These are phyloP conservation scores for Channallabes apus DNA, from an alignment of 2,797 vertebrate genomes.

Conservation along the genomic window DNA sequence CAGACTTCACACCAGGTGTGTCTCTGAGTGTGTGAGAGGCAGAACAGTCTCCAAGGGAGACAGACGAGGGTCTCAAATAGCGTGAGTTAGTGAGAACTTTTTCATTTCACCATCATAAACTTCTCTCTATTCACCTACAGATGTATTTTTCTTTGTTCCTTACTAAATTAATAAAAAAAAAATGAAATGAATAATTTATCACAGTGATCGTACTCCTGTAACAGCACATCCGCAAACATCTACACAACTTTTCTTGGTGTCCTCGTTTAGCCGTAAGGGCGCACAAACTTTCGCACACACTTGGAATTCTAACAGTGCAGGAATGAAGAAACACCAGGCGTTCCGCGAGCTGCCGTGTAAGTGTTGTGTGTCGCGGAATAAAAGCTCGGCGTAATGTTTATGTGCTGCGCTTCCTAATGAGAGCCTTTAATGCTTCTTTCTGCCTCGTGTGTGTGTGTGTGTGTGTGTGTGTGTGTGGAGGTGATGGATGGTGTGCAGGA, in stretches of 20 bases:
- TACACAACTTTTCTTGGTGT: background rate
- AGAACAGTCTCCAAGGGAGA: no score
- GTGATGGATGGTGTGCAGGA: background rate
- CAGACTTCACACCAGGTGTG: no score
- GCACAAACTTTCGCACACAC: background rate
- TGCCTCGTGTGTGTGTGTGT: slow-evolving; percentile 2
- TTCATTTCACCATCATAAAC: no score
- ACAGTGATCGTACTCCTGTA: background rate
- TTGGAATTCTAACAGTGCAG: background rate
- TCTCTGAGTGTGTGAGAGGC: no score
- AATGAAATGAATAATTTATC: background rate
- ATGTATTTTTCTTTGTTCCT: no score
- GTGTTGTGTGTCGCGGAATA: background rate
- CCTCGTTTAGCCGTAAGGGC: background rate
- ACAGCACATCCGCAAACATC: background rate
- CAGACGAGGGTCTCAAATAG: no score
- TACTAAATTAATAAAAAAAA: no score
- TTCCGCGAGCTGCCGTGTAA: background rate
- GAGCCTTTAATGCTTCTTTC: background rate
- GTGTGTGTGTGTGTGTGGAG: slow-evolving; percentile 1
- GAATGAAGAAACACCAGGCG: background rate
- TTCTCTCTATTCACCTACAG: no score
- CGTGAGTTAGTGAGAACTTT: no score
- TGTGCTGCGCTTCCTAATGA: background rate
- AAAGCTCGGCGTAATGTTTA: background rate